Conservation (phyloP, 2,888 invertebrate genomes). For the Formica aserva region DNA sequence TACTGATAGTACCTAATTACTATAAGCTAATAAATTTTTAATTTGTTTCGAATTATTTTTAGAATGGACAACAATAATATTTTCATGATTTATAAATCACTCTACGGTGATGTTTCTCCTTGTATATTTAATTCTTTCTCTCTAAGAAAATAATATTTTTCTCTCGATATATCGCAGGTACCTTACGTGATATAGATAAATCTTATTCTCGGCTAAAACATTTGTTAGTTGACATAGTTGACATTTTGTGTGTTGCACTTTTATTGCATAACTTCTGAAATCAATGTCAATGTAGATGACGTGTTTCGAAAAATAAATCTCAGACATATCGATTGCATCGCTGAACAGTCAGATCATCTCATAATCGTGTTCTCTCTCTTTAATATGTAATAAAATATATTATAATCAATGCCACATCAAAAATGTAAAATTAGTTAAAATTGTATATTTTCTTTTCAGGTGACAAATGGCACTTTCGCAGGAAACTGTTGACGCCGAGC, state of each 20-base stretch:
- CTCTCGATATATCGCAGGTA: neutral
- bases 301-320: neutral
- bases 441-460: slow-evolving; percentile 72
- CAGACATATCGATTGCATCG: neutral
- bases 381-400: neutral
- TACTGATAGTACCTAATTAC: too few species aligned
- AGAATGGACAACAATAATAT: too few species aligned
- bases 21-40: too few species aligned
- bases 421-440: neutral
- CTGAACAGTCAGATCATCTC: neutral
- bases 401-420: neutral
- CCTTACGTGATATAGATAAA: neutral
- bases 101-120: too few species aligned
- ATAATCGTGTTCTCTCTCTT: neutral
- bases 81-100: too few species aligned
- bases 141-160: neutral
- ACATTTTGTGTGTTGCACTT: neutral
- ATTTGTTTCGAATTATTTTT: too few species aligned
- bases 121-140: too few species aligned
- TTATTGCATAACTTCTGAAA: neutral
- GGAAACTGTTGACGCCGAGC: slow-evolving; percentile 83
- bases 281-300: neutral
- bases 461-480: slow-evolving; percentile 80
- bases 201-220: too few species aligned
- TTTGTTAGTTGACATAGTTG: too few species aligned